phyloP scores from a whole-genome alignment of 2,113 vertebrate species.

The Ondatra zibethicus region DNA sequence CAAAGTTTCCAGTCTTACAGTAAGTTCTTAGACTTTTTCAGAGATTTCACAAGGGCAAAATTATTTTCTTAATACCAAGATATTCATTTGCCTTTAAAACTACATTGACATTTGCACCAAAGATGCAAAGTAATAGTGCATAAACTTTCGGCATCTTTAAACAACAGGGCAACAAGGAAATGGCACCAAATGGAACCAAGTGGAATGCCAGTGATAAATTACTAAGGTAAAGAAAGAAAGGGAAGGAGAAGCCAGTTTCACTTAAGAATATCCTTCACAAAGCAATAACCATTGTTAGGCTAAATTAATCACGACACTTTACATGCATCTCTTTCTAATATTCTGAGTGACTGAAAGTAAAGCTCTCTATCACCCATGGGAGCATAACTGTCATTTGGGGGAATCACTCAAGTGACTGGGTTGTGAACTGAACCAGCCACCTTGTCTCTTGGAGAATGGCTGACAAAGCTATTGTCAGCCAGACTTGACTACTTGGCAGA shows the following conservation, averaged over 20 bases:
- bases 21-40: background rate
- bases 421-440: background rate
- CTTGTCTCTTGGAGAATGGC: background rate
- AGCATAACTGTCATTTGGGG: background rate
- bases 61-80: background rate
- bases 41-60: background rate
- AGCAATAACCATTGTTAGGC: background rate
- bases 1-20: background rate
- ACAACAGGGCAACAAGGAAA: background rate
- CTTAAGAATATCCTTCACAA: slow-evolving; percentile 23
- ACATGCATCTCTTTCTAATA: slow-evolving; percentile 4
- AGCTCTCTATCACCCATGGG: background rate
- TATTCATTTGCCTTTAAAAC: slow-evolving; percentile 9
- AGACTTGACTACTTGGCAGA: background rate
- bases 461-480: background rate
- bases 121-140: background rate
- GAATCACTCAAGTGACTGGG: background rate
- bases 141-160: background rate
- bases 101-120: background rate
- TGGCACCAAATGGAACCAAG: background rate
- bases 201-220: background rate
- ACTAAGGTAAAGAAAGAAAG: background rate
- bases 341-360: background rate
- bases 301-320: background rate
- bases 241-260: background rate